phyloP scores from a whole-genome alignment of 30 jellyfish, hydroid and myxozoan genomes.

The Pseudorhiza aurosa region DNA sequence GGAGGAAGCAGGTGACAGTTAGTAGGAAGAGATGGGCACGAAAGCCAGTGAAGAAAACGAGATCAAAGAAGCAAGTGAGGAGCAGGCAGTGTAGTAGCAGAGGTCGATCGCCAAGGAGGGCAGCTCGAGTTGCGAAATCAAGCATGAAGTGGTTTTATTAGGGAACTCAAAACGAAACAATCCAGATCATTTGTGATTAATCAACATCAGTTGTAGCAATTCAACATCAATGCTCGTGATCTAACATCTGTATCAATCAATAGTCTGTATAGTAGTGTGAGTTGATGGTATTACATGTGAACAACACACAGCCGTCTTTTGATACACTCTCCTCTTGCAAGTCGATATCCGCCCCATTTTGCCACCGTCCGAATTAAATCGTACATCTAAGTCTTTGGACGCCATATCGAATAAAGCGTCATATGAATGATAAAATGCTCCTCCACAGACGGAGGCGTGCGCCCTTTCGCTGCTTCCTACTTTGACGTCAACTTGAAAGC shows the following conservation, averaged over 20 bases:
- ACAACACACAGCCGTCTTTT: too few relatives aligned
- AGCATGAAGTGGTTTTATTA: conserved; percentile 23
- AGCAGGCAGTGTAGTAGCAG: not conserved
- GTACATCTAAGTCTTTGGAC: too few relatives aligned
- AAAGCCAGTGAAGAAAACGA: not conserved
- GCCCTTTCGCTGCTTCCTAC: too few relatives aligned
- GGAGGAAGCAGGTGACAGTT: not conserved
- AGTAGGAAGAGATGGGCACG: conserved; percentile 12
- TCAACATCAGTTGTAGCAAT: not conserved
- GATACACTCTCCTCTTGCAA: too few relatives aligned
- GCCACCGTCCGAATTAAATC: too few relatives aligned
- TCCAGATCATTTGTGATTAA: not conserved
- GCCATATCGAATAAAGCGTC: too few relatives aligned
- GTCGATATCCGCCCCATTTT: too few relatives aligned
- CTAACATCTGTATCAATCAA: not conserved
- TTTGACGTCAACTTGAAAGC: too few relatives aligned
- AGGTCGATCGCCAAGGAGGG: not conserved
- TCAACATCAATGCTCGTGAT: not conserved
- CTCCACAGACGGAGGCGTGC: too few relatives aligned
- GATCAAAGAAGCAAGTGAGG: not conserved
- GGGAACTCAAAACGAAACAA: not conserved
- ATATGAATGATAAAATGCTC: too few relatives aligned
- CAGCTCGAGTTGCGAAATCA: not conserved
- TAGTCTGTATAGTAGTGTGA: too few relatives aligned
- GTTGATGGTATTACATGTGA: too few relatives aligned